These are phyloP conservation scores for Dreissena polymorpha DNA, from an alignment of 1,140 invertebrate genomes.

Conservation along the genomic window DNA sequence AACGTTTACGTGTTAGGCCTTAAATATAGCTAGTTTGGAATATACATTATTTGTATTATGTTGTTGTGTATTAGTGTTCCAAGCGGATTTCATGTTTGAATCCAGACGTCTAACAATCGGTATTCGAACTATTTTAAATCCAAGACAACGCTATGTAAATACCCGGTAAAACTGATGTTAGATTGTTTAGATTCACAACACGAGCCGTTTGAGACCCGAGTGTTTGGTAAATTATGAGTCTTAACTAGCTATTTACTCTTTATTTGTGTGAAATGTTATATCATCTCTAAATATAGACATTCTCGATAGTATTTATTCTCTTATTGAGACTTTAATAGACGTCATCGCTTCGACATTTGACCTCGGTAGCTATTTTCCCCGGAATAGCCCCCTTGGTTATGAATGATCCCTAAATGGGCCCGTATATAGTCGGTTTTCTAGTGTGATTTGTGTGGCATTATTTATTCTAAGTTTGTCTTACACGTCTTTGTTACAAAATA, in stretches of 20 bases:
- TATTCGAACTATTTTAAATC: too few relatives aligned
- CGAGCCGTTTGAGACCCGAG: too few relatives aligned
- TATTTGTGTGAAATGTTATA: slow-evolving; percentile 38
- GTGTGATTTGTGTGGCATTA: neutral
- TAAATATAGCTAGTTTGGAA: slow-evolving; percentile 5
- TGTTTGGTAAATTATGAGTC: too few relatives aligned
- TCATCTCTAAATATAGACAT: slow-evolving; percentile 20
- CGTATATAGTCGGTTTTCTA: neutral
- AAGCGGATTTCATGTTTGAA: slow-evolving; percentile 15
- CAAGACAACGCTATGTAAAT: too few relatives aligned
- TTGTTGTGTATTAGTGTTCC: neutral
- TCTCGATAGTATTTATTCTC: slow-evolving; percentile 10
- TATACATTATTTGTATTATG: slow-evolving; percentile 1
- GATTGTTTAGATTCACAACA: too few relatives aligned
- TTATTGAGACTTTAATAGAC: slow-evolving; percentile 17
- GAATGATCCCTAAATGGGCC: slow-evolving; percentile 58
- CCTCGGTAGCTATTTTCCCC: slow-evolving; percentile 29
- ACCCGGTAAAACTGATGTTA: too few relatives aligned
- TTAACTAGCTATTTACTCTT: slow-evolving; percentile 13
- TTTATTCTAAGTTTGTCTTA: neutral
- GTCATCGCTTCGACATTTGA: neutral
- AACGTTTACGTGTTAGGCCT: slow-evolving; percentile 11
- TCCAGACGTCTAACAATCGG: too few relatives aligned
- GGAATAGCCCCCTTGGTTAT: slow-evolving; percentile 39
- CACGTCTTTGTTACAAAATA: neutral